phyloP scores from a whole-genome alignment of 1,140 invertebrate genomes.

The Listronotus bonariensis region DNA sequence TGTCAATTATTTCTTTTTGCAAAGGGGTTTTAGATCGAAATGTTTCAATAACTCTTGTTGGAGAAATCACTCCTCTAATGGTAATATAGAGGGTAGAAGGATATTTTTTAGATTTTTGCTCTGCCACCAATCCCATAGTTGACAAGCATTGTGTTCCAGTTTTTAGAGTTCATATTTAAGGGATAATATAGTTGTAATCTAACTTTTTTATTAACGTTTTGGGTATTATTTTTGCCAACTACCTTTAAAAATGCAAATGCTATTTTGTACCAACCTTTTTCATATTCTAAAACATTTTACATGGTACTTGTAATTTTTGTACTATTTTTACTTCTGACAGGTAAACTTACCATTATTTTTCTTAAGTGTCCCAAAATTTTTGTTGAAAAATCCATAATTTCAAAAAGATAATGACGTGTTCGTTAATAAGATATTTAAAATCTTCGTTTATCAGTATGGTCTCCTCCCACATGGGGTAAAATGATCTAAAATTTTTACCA shows the following conservation, averaged over 20 bases:
- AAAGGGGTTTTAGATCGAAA: conserved; percentile 42
- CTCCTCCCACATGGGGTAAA: conserved; percentile 52
- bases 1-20: conserved; percentile 32
- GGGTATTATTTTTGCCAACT: conserved; percentile 32
- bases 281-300: conserved; percentile 29
- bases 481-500: conserved; percentile 42
- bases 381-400: conserved; percentile 43
- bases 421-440: conserved; percentile 41
- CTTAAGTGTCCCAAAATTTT: conserved; percentile 13
- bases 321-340: not conserved
- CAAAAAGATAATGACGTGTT: conserved; percentile 49
- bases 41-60: conserved; percentile 37
- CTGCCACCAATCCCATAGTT: conserved; percentile 47
- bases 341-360: conserved; percentile 27
- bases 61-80: conserved; percentile 38
- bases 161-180: conserved; percentile 20
- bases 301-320: no score
- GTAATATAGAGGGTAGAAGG: conserved; percentile 48
- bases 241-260: conserved; percentile 52
- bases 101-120: conserved; percentile 48
- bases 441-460: conserved; percentile 49
- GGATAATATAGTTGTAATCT: conserved; percentile 48
- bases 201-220: conserved; percentile 47
- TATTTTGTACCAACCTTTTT: conserved; percentile 43
- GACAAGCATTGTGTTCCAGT: conserved; percentile 25